These are phyloP conservation scores for Capreolus pygargus DNA, from an alignment of 2,113 vertebrate species.

Conservation along the genomic window DNA sequence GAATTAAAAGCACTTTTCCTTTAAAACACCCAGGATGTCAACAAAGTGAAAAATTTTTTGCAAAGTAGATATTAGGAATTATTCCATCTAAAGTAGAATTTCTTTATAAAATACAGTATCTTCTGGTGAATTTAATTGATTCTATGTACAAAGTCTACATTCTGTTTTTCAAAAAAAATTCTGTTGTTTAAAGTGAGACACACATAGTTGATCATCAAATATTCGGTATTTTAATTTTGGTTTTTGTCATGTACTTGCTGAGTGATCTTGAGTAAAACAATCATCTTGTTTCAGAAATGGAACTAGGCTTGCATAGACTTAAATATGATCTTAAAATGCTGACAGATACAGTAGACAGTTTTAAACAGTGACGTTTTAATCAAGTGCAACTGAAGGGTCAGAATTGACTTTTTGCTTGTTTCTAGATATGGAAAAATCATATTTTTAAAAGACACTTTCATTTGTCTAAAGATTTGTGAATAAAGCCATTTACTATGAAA, in stretches of 20 bases:
- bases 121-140: not conserved
- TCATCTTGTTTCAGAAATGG: not conserved
- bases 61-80: slow-evolving; percentile 22
- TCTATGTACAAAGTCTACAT: not conserved
- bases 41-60: slow-evolving; percentile 21
- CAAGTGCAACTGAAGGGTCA: not conserved
- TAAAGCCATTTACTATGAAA: not conserved
- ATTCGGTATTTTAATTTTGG: not conserved
- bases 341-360: not conserved
- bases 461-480: not conserved
- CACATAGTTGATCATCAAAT: not conserved
- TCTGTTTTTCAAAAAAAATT: not conserved
- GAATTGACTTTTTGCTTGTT: not conserved
- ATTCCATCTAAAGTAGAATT: not conserved
- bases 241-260: not conserved
- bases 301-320: not conserved
- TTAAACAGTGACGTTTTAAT: not conserved
- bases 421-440: not conserved
- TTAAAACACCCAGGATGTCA: not conserved
- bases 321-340: not conserved
- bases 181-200: not conserved
- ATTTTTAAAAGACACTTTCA: not conserved
- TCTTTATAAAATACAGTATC: not conserved
- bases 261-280: not conserved
- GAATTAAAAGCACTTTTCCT: not conserved